These are phyloP conservation scores for Cyprinus carpio DNA, from an alignment of 2,113 vertebrate genomes.

Conservation along the genomic window DNA sequence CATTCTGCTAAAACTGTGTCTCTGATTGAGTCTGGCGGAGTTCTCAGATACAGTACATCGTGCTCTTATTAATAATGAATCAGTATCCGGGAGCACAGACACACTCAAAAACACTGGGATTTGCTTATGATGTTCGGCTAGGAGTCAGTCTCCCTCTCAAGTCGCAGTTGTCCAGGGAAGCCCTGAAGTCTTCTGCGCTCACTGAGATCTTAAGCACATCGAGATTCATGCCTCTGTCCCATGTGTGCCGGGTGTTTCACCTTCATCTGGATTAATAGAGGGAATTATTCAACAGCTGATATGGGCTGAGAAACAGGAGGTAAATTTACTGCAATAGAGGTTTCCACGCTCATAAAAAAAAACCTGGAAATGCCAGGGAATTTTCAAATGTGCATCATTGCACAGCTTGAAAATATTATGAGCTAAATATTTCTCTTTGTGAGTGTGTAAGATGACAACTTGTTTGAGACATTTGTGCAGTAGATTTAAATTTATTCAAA, in stretches of 20 bases:
- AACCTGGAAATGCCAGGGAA: neutral
- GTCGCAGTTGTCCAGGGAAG: conserved; percentile 14
- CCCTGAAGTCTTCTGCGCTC: neutral
- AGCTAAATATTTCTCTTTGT: neutral
- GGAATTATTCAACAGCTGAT: conserved; percentile 49
- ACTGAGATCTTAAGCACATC: neutral
- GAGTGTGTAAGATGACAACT: neutral
- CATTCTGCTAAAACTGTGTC: neutral
- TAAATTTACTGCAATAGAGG: neutral
- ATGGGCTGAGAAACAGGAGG: neutral
- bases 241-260: neutral
- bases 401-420: neutral
- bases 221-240: neutral
- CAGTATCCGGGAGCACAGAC: conserved; percentile 16
- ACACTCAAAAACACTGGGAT: conserved; percentile 30
- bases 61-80: conserved; percentile 45
- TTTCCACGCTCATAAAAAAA: neutral
- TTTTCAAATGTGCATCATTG: neutral
- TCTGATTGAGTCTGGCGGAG: neutral
- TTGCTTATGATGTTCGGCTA: conserved; percentile 18
- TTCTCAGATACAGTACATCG: neutral
- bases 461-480: neutral
- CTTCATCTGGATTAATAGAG: conserved; percentile 38
- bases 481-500: neutral
- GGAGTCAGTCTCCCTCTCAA: neutral